Evolutionary conservation across 2,797 vertebrate genomes (phyloP).

Genomic region (Perodicticus potto): DNA sequence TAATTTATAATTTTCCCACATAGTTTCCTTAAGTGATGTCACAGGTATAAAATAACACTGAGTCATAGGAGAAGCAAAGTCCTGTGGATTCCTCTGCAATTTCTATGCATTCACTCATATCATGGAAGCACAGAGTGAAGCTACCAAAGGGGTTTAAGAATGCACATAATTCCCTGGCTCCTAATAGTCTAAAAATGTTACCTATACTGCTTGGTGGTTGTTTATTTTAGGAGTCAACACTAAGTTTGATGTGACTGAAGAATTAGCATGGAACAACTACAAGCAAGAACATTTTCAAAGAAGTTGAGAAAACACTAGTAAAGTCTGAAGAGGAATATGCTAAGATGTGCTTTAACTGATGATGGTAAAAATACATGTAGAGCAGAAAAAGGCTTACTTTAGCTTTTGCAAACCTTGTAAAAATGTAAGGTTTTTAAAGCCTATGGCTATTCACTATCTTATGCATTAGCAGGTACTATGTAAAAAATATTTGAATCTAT

Average conservation of each 20-base stretch:
- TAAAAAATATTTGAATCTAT: neutral
- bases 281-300: neutral
- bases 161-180: constrained; percentile 83
- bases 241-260: neutral
- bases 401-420: neutral
- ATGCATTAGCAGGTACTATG: neutral
- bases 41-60: constrained; percentile 87
- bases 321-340: neutral
- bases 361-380: neutral
- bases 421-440: neutral
- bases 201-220: too few species aligned
- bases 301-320: neutral
- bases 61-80: constrained; percentile 76
- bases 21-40: constrained; percentile 44
- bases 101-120: constrained; percentile 88
- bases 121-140: constrained; percentile 78
- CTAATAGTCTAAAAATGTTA: neutral
- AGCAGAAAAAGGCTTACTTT: neutral
- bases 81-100: constrained; percentile 86
- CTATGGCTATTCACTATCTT: neutral
- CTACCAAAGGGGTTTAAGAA: constrained; percentile 89
- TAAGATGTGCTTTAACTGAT: neutral
- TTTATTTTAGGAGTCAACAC: neutral
- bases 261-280: neutral
- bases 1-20: neutral